Conservation (phyloP, 2,888 invertebrate species). For the Labia minor region DNA sequence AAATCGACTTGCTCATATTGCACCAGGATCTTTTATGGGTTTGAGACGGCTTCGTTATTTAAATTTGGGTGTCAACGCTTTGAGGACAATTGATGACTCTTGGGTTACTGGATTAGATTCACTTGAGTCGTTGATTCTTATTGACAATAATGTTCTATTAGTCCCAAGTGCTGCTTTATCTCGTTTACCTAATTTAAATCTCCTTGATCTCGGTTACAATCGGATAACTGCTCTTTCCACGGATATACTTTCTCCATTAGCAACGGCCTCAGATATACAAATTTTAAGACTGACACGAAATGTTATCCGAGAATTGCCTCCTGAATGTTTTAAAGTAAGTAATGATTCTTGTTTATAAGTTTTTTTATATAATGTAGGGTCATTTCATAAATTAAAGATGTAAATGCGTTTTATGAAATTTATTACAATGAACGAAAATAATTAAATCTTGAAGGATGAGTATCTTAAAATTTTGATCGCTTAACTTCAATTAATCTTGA, state of each 20-base stretch:
- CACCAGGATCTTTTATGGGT: conserved; percentile 70
- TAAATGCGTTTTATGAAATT: too few relatives aligned
- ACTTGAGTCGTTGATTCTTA: conserved; percentile 63
- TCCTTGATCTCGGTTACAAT: conserved; percentile 73
- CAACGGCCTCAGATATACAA: conserved; percentile 51
- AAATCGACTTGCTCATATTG: conserved; percentile 70
- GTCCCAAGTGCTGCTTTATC: conserved; percentile 75
- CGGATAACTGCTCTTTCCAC: conserved; percentile 74
- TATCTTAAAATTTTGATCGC: too few relatives aligned
- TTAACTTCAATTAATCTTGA: too few relatives aligned
- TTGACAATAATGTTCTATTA: conserved; percentile 77
- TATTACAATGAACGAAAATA: too few relatives aligned
- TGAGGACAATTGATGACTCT: conserved; percentile 81
- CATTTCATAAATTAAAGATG: too few relatives aligned
- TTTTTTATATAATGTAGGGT: too few relatives aligned
- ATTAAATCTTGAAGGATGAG: too few relatives aligned
- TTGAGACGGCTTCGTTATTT: conserved; percentile 58
- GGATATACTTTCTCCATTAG: conserved; percentile 62
- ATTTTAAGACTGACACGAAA: conserved; percentile 68
- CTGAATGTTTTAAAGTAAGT: conserved; percentile 58
- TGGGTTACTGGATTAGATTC: conserved; percentile 72
- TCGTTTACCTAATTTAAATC: conserved; percentile 59
- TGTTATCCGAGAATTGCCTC: conserved; percentile 73
- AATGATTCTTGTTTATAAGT: not conserved
- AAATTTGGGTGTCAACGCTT: conserved; percentile 74